Evolutionary conservation across 1,140 invertebrate species (phyloP), one percentile per base, ranked within the genome.

Genomic region (Lordiphosa mommai): DNA sequence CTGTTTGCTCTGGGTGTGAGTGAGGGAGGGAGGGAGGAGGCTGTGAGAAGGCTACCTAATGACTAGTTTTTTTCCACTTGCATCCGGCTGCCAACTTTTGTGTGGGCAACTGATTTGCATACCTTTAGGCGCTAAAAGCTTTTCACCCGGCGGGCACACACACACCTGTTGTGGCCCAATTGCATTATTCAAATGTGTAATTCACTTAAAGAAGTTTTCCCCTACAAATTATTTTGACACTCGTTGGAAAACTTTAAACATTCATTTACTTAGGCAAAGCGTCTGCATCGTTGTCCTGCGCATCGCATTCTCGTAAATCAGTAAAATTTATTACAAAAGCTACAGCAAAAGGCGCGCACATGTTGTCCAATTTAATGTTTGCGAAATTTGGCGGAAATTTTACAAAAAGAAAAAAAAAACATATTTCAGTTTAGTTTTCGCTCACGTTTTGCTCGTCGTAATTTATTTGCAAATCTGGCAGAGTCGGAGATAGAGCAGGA

Each of bases 311-410:
- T 57, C 71, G 74, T 80, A 80, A 80, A 80, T 80, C 76, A 80
- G 61, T 12, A 17, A 70, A 82, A 80, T 82, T 82, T 80, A 80
- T 82, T 67, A 77, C 74, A 32, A 80, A 70, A 58, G 49, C 65
- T 69, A 74, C 47, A 55, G 70, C 56, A 74, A 74, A 70, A 67
- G 76, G 76, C 76, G 73, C 73, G 65, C 65, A 80, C 74, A 80
- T 80, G 74, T 80, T 80, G 70, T 80, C 65, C 71, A 67, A 80
- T 70, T 80, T 73, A 79, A 80, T 80, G 65, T 68, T 55, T 66
- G 64, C 49, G 53, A 72, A 69, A 74, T 80, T 82, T 74, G 52
- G 43, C 55, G 63, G 58, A 67, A 43, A 79, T 77, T 72, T 68
- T 16, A 49, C 63, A 53, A 12, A 30, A 9, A n/a, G n/a, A 20